A percentile compares a stretch with the other conserved stretches of the same genome.
Evolutionary conservation across 2,888 invertebrate species (phyloP).

Genomic region (Habrosyne pyritoides): DNA sequence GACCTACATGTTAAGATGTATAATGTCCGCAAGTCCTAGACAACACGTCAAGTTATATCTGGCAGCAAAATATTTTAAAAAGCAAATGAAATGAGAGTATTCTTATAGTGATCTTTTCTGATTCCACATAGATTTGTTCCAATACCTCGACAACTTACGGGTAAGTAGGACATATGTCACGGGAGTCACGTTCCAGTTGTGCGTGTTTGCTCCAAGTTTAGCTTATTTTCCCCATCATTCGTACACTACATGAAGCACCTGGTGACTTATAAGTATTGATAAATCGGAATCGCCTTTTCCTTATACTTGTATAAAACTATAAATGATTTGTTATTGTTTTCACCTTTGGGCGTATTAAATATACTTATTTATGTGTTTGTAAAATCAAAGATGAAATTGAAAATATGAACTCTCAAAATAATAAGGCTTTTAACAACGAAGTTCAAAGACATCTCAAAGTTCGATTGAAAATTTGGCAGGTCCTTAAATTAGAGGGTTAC

Average conservation of each 20-base stretch:
- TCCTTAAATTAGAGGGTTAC: not conserved
- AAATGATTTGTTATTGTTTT: not conserved
- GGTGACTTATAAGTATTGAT: not conserved
- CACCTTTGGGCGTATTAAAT: no score
- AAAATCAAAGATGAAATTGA: no score
- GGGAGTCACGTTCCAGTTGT: constrained; percentile 17
- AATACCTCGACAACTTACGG: constrained; percentile 21
- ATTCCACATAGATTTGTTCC: not conserved
- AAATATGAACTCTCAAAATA: no score
- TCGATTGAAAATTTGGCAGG: no score
- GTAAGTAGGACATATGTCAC: constrained; percentile 18
- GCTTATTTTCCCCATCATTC: constrained; percentile 44
- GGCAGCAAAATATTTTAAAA: not conserved
- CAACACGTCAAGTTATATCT: no score
- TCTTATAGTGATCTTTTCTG: not conserved
- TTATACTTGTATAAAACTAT: constrained; percentile 7
- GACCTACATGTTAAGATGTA: no score
- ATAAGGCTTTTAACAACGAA: no score
- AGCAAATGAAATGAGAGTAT: not conserved
- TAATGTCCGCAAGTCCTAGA: no score
- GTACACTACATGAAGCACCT: constrained; percentile 2
- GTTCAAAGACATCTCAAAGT: not conserved
- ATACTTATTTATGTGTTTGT: no score
- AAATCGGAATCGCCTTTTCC: not conserved
- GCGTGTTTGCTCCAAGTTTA: constrained; percentile 51